phyloP scores from a whole-genome alignment of 2,797 vertebrate genomes.

The Manis javanica region DNA sequence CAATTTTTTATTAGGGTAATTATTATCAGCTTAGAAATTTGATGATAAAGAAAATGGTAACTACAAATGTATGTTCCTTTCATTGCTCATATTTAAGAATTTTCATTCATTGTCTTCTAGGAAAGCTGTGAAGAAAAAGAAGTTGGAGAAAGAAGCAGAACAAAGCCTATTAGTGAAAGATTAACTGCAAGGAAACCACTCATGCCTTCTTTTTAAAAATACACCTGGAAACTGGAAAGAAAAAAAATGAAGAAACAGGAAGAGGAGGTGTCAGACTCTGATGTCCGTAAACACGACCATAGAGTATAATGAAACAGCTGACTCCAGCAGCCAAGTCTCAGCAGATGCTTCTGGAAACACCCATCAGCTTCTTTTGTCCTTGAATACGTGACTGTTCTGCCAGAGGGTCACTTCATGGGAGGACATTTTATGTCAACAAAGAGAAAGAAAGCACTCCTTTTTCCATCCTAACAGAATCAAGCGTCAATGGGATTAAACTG shows the following conservation, averaged over 20 bases:
- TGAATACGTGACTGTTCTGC: background rate
- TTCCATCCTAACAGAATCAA: background rate
- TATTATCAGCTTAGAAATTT: constrained; percentile 34
- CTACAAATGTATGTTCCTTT: background rate
- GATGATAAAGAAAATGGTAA: constrained; percentile 21
- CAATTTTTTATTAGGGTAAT: background rate
- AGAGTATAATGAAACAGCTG: background rate
- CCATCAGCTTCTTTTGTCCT: background rate
- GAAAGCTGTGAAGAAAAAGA: constrained; percentile 4
- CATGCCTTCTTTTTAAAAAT: constrained; percentile 20
- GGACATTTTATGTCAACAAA: background rate
- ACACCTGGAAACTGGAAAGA: background rate
- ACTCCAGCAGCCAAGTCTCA: background rate
- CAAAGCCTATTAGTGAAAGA: constrained; percentile 12
- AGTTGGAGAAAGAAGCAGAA: constrained; percentile 42
- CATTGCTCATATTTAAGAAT: background rate
- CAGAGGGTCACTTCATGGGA: background rate
- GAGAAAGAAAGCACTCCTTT: constrained; percentile 21
- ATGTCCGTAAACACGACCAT: background rate
- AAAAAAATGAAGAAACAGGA: background rate
- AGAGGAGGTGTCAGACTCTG: background rate
- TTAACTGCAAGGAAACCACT: background rate
- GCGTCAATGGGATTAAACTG: background rate
- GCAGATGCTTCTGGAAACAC: constrained; percentile 31
- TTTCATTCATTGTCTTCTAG: background rate